Percentiles rank a stretch among this genome's conserved stretches.
Conservation (phyloP, 1,140 invertebrate species). For the Monomorium pharaonis region DNA sequence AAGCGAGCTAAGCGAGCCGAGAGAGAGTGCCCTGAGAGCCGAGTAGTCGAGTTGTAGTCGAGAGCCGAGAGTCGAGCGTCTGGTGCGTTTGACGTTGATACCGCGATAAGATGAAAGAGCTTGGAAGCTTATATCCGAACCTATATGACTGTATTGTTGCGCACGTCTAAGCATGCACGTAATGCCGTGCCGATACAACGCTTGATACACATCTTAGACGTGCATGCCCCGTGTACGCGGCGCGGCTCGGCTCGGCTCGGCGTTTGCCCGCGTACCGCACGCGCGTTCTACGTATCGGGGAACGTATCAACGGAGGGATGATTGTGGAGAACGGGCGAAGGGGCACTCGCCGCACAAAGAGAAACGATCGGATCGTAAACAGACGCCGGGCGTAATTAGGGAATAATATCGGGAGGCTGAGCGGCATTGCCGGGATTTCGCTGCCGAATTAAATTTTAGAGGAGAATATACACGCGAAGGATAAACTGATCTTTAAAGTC, state of each 20-base stretch:
- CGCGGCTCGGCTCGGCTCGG: background rate
- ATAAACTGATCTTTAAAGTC: background rate
- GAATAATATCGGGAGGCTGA: conserved; percentile 41
- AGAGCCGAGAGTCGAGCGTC: conserved; percentile 75
- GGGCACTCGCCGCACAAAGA: conserved; percentile 50
- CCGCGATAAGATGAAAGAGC: conserved; percentile 85
- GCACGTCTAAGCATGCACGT: conserved; percentile 83
- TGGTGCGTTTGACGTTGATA: conserved; percentile 85
- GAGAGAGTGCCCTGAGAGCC: conserved; percentile 35
- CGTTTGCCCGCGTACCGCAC: conserved; percentile 37
- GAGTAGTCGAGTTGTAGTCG: conserved; percentile 31
- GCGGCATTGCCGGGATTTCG: background rate
- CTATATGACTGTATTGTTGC: conserved; percentile 83
- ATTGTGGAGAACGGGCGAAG: conserved; percentile 10
- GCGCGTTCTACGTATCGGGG: conserved; percentile 16
- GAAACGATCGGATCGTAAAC: conserved; percentile 51
- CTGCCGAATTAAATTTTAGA: background rate
- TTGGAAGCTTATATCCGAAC: conserved; percentile 82
- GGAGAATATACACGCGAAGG: background rate
- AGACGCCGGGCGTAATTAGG: conserved; percentile 47
- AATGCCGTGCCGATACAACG: conserved; percentile 79
- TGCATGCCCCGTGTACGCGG: too few relatives aligned
- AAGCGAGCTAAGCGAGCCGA: conserved; percentile 40
- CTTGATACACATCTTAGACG: conserved; percentile 71
- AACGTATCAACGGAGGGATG: background rate